Evolutionary conservation across 2,888 invertebrate species (phyloP).

Genomic region (Cerastis rubricosa): DNA sequence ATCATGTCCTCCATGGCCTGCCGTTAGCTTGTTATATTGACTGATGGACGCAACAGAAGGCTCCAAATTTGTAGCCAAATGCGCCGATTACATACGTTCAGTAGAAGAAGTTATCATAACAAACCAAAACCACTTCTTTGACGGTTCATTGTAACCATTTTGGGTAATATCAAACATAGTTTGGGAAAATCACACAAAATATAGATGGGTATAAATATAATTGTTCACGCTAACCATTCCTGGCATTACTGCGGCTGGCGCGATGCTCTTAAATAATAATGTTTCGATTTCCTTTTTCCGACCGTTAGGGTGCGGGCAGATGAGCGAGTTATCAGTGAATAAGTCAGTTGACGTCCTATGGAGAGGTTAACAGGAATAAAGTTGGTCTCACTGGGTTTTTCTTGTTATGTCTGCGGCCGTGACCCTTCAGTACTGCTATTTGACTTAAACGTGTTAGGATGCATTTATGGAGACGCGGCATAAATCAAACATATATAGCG

Average conservation of each 20-base stretch:
- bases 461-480: too few species aligned
- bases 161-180: background rate
- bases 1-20: background rate
- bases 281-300: conserved; percentile 51
- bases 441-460: background rate
- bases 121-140: background rate
- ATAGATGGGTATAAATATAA: conserved; percentile 14
- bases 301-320: conserved; percentile 47
- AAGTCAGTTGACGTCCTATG: background rate
- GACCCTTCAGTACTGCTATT: background rate
- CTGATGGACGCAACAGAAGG: background rate
- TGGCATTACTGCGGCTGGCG: conserved; percentile 19
- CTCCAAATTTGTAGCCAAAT: background rate
- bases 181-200: conserved; percentile 4
- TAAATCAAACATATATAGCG: too few species aligned
- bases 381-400: background rate
- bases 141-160: background rate
- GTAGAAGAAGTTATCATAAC: background rate
- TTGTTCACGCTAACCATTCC: conserved; percentile 27
- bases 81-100: background rate
- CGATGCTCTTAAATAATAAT: conserved; percentile 58
- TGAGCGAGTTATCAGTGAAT: background rate
- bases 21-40: background rate
- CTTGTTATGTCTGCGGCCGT: background rate
- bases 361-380: background rate